Evolutionary conservation across 1,140 invertebrate species (phyloP), one percentile per base, ranked within the genome.

Genomic region (Stratiolaelaps scimitus): DNA sequence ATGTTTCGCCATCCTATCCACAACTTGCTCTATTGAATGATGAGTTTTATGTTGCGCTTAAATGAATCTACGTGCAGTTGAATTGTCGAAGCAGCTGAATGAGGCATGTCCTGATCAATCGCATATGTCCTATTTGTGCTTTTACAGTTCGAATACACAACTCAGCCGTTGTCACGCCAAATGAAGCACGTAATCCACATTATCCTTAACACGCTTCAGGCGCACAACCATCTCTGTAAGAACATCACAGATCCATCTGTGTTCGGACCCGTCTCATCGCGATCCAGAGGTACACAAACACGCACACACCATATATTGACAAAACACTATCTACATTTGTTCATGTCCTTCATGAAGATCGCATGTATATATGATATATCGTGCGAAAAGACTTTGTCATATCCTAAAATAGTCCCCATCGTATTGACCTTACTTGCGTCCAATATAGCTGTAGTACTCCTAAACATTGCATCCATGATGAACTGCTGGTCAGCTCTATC

Each of bases 161-260:
- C 83, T 65, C 84, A 85, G n/a, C 83, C 86, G 0, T 78, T 88
- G 69, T 87, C 84, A 71, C 82, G 80, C 29, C 85, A 89, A 71
- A 81, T 94, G 2, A 84, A 88, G 67, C 81, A 84, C 1, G 78
- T 95, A 48, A 84, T 98, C 45, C 82, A 85, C 71, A 89, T 96
- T 70, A 86, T 96, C n/a, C 80, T 98, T 56, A 92, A 93, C 74
- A 95, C 92, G 0, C 74, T 98, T 53, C 87, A 94, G 72, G 83
- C 85, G 20, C 91, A 96, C 72, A 85, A 89, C 74, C 90, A 90
- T 80, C 83, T 84, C 48, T 92, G 89, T 73, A 83, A 84, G 70
- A 80, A 85, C 68, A 84, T 88, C 65, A 85, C 87, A 43, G 83
- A 86, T 48, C 67, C 69, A 17, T 65, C 13, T 84, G 84, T 67